phyloP scores from a whole-genome alignment of 2,797 vertebrate species.

The Gymnothorax javanicus region DNA sequence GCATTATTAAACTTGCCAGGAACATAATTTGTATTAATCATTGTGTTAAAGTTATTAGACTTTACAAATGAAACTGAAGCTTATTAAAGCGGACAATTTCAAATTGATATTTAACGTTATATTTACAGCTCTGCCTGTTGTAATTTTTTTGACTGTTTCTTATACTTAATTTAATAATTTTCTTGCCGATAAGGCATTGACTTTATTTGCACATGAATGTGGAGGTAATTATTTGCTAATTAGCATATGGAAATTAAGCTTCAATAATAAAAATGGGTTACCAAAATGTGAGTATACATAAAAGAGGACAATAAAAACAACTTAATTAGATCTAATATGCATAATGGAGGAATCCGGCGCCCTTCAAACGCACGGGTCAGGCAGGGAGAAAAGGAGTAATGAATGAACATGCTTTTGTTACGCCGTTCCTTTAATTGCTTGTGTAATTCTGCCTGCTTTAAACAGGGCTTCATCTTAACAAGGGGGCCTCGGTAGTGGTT shows the following conservation, averaged over 20 bases:
- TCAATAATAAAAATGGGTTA: constrained; percentile 63
- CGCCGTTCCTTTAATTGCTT: constrained; percentile 38
- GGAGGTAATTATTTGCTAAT: constrained; percentile 75
- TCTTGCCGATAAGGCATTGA: constrained; percentile 56
- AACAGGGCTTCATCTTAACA: constrained; percentile 30
- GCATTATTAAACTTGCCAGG: constrained; percentile 61
- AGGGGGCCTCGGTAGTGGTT: not conserved
- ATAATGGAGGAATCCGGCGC: constrained; percentile 37
- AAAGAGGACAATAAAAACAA: constrained; percentile 58
- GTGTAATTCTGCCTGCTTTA: constrained; percentile 23
- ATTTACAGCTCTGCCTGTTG: constrained; percentile 60
- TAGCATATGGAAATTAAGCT: constrained; percentile 73
- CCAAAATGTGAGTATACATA: constrained; percentile 50
- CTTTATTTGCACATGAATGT: constrained; percentile 75
- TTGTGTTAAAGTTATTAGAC: constrained; percentile 69
- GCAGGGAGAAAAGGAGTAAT: constrained; percentile 15
- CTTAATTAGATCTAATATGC: constrained; percentile 65
- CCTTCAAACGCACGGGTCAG: constrained; percentile 16
- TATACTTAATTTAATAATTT: constrained; percentile 61
- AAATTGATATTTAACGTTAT: constrained; percentile 71
- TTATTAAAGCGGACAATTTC: constrained; percentile 69
- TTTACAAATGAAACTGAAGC: constrained; percentile 69
- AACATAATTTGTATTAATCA: constrained; percentile 72
- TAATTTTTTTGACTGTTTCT: not conserved
- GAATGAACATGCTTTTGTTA: constrained; percentile 35